phyloP scores from a whole-genome alignment of 2,797 vertebrate species.

The Chrysocyon brachyurus region DNA sequence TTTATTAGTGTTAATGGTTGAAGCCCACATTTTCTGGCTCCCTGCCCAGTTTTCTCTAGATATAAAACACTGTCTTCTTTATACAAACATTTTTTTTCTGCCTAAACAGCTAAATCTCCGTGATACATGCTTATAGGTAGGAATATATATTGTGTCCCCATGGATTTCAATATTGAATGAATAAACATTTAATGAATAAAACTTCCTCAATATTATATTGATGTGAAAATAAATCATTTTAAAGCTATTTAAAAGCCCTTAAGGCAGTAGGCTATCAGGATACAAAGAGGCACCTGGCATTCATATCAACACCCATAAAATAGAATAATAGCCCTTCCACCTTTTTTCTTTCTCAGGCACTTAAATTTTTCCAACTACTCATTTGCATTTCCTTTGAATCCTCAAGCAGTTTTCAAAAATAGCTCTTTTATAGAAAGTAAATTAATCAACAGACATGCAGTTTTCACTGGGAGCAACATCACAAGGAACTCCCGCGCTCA shows the following conservation, averaged over 20 bases:
- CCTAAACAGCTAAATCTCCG: not conserved
- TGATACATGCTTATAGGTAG: not conserved
- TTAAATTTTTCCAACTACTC: slow-evolving; percentile 13
- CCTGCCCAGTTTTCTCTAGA: not conserved
- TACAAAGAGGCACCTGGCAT: not conserved
- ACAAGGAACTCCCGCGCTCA: not conserved
- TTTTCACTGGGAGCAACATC: not conserved
- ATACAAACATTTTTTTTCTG: slow-evolving; percentile 3
- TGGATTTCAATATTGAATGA: slow-evolving; percentile 60
- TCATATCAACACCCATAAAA: slow-evolving; percentile 25
- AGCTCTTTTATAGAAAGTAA: slow-evolving; percentile 64
- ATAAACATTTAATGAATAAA: slow-evolving; percentile 60
- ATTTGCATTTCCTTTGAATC: slow-evolving; percentile 73
- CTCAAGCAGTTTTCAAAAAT: slow-evolving; percentile 71
- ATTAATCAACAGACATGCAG: slow-evolving; percentile 44
- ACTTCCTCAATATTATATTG: not conserved
- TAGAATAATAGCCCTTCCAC: not conserved
- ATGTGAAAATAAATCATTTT: slow-evolving; percentile 61
- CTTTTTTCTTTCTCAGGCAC: slow-evolving; percentile 4
- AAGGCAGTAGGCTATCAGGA: not conserved
- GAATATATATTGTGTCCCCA: not conserved
- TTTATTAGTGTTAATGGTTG: not conserved
- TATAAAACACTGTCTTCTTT: slow-evolving; percentile 2
- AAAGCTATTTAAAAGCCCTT: slow-evolving; percentile 44
- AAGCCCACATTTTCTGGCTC: not conserved